Base-by-base conservation (phyloP, 2,797 vertebrate species). In the Muscicapa comitata region DNA sequence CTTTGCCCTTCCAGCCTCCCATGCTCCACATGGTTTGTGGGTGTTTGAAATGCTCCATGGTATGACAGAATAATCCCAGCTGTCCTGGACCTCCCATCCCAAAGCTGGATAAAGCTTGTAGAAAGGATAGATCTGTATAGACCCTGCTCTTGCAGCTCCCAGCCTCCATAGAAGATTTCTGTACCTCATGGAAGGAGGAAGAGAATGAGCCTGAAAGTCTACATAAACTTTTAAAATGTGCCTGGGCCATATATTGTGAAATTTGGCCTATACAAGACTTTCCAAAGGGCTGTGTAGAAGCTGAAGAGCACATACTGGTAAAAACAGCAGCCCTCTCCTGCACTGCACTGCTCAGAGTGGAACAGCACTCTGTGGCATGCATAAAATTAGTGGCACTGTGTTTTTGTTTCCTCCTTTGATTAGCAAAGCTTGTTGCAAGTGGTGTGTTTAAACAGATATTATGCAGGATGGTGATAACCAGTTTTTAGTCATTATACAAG, bases 401-500 rank as follows among this genome's bases (percentile, higher is more conserved):
- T 40, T 89, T 94, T 93, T 85, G 68, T 92, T 93, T 90, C 79
- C 45, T 63, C 28, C 58, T 97, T 92, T 95, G 82, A 90, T 95
- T 96, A 91, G 85, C 51, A 90, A 85, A 79, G 63, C 93, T 95
- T 91, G 71, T 86, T 85, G 92, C 78, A 90, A 95, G 88, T 90
- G 76, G 62, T 93, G 77, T 95, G 74, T 94, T 96, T 96, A 96
- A 97, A 96, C 81, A 91, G 80, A 84, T 96, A 87, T 94, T 97
- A 97, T 96, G 92, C 74, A 93, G 94, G 68, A 59, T 72, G 74
- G 59, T 2, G 85, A 96, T 94, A 97, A 96, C 94, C 72, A 88
- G 85, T 86, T 97, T 97, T 92, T 96, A 97, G 92, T 96, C 75
- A 94, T 96, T 92, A 95, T 92, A 94, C 81, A 95, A 95, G 86